Percentiles rank a stretch among this genome's conserved stretches.
phyloP scores from a whole-genome alignment of 2,113 vertebrate genomes.

The Cervus canadensis region DNA sequence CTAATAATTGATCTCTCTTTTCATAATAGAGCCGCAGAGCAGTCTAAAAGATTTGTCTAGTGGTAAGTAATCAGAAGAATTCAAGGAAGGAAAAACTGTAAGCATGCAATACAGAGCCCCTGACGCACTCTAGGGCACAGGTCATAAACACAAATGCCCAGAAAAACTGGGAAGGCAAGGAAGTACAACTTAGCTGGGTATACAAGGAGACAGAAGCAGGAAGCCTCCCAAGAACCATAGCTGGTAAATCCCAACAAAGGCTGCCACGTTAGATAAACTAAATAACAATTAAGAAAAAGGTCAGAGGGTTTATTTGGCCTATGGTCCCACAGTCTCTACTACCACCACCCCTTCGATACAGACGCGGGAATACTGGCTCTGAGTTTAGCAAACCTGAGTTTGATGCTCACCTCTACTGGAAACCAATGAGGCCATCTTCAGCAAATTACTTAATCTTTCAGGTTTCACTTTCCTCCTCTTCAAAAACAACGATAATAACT shows the following conservation, averaged over 20 bases:
- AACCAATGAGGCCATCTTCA: background rate
- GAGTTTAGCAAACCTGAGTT: background rate
- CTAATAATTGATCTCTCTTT: slow-evolving; percentile 31
- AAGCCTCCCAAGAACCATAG: background rate
- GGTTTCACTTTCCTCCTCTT: background rate
- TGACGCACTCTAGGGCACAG: background rate
- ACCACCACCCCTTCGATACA: accelerated
- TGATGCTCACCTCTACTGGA: background rate
- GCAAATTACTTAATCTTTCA: background rate
- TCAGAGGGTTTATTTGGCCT: background rate
- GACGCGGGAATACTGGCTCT: background rate
- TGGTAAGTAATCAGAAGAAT: slow-evolving; percentile 30
- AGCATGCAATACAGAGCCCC: background rate
- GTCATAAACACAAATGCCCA: background rate
- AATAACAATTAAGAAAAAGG: background rate
- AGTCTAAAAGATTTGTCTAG: background rate
- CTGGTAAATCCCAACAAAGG: background rate
- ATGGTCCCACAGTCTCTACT: accelerated
- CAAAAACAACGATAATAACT: background rate
- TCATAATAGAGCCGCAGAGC: slow-evolving; percentile 27
- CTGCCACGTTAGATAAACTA: background rate
- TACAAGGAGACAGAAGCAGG: background rate
- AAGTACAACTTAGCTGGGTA: background rate
- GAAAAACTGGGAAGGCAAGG: background rate
- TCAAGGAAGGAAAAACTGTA: background rate